Conservation (phyloP, 2,113 vertebrate species). For the Hippocampus comes region DNA sequence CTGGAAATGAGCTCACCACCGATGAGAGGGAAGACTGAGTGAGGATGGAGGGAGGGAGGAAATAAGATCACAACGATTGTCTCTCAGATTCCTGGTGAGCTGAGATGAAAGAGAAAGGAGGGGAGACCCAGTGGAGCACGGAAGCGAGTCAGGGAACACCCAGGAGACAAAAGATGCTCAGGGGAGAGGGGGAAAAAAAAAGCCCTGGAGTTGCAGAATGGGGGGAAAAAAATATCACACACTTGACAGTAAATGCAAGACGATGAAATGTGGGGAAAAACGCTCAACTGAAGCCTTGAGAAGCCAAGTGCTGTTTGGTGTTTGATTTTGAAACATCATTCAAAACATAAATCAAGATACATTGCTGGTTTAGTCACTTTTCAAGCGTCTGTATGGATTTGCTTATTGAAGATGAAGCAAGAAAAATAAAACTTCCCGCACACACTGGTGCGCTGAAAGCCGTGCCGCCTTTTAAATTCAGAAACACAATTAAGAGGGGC, state of each 20-base stretch:
- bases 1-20: constrained; percentile 60
- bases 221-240: background rate
- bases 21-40: background rate
- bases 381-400: background rate
- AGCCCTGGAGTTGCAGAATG: background rate
- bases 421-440: background rate
- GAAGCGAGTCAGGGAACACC: constrained; percentile 14
- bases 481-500: constrained; percentile 36
- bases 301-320: background rate
- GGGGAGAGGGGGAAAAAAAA: background rate
- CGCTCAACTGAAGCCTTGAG: background rate
- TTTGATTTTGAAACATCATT: background rate
- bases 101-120: constrained; percentile 33
- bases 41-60: background rate
- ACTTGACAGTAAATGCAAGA: constrained; percentile 16
- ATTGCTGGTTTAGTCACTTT: background rate
- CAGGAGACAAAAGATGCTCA: constrained; percentile 8
- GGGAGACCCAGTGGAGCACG: constrained; percentile 2
- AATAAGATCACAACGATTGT: constrained; percentile 39
- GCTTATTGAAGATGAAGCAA: background rate
- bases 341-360: background rate
- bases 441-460: background rate
- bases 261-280: constrained; percentile 2
- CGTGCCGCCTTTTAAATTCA: constrained; percentile 34
- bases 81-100: constrained; percentile 25